A percentile compares a stretch with the other conserved stretches of the same genome.
phyloP scores from a whole-genome alignment of 2,888 invertebrate genomes.

The Ceramica pisi region DNA sequence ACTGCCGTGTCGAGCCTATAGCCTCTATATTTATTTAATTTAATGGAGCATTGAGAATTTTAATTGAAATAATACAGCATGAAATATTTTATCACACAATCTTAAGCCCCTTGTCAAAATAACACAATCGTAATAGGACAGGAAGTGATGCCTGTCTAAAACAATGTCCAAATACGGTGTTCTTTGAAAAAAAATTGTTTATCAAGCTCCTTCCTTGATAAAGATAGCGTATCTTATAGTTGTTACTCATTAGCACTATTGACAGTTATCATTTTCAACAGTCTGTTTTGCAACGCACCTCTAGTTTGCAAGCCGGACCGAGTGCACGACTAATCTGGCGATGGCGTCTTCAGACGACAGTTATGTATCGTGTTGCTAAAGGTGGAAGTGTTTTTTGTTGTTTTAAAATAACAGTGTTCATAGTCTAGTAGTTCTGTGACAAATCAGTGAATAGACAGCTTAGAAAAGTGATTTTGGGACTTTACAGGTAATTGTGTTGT shows the following conservation, averaged over 20 bases:
- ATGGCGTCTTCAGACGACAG: conserved; percentile 71
- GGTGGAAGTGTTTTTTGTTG: conserved; percentile 63
- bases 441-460: conserved; percentile 57
- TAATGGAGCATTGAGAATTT: conserved; percentile 20
- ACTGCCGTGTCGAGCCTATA: background rate
- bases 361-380: conserved; percentile 73
- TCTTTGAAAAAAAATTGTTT: conserved; percentile 13
- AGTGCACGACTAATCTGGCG: conserved; percentile 60
- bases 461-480: conserved; percentile 22
- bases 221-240: conserved; percentile 57
- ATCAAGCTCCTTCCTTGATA: conserved; percentile 53
- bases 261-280: conserved; percentile 66
- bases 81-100: no score
- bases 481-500: conserved; percentile 23
- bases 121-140: background rate
- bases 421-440: conserved; percentile 69
- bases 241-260: conserved; percentile 70
- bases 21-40: conserved; percentile 24
- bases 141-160: conserved; percentile 18
- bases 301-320: conserved; percentile 51
- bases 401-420: conserved; percentile 65
- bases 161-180: background rate
- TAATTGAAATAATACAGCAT: conserved; percentile 12
- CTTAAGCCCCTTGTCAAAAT: background rate
- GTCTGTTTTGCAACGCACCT: conserved; percentile 59